Base-by-base conservation (phyloP, 2,113 vertebrate genomes). In the Helogale parvula region DNA sequence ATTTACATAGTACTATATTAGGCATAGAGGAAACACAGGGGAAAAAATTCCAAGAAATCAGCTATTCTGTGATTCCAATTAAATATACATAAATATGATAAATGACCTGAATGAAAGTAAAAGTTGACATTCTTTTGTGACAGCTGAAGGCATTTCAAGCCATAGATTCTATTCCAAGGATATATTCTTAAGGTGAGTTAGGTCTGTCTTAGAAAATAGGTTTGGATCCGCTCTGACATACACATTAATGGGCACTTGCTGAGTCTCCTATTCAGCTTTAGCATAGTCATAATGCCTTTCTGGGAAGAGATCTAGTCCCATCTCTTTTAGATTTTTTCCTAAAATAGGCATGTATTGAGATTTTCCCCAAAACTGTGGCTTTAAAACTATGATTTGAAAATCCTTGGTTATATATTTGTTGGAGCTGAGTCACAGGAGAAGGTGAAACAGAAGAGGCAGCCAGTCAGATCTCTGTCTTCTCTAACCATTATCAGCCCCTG, bases 401-500 rank as follows among this genome's bases (percentile, higher is more conserved):
- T 7, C 4, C 6, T 52, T 63, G 15, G 1, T 27, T 72, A 23
- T 38, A 9, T 47, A 16, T 86, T 52, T n/a, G 38, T 45, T 81
- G 16, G 31, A 35, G 4, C 15, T 89, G 8, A 72, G 45, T 52
- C 17, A 4, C 7, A 0, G 17, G 7, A 0, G 41, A 2, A 54
- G 3, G 1, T 35, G 15, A 0, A 52, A 41, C 3, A 19, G 25
- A 52, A 63, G 11, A 35, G 17, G 87, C 50, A 5, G 1, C 7
- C 38, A 35, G 25, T 15, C 15, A 8, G 52, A 35, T 68, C 16
- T 19, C 16, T 60, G 2, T 38, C 10, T 77, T 45, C 25, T 69
- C 10, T 35, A 45, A 88, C 3, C 14, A 12, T 50, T 5, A 52
- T 52, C 25, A 11, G 12, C 12, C 31, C 38, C 25, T n/a, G 11